Percentiles rank a stretch among this genome's conserved stretches.
Evolutionary conservation across 2,797 vertebrate species (phyloP).

Genomic region (Percopsis omiscomaycus): DNA sequence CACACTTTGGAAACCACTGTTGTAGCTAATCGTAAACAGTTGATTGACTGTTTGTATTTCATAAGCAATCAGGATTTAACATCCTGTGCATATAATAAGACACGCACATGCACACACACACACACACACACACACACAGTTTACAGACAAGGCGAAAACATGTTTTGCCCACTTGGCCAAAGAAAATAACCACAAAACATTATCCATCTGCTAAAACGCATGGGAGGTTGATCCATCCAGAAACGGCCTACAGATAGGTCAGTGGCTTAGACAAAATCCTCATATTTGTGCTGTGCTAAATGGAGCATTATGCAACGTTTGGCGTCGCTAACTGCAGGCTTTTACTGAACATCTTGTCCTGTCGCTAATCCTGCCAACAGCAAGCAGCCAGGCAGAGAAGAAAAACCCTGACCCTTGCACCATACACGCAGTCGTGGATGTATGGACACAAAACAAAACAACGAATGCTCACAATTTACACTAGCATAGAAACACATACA

Average conservation of each 20-base stretch:
- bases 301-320: slow-evolving; percentile 74
- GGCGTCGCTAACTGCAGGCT: slow-evolving; percentile 64
- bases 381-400: slow-evolving; percentile 66
- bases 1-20: too few species aligned
- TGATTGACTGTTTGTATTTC: too few species aligned
- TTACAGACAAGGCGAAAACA: slow-evolving; percentile 45
- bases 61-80: too few species aligned
- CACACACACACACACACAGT: slow-evolving; percentile 14
- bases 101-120: neutral
- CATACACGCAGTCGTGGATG: slow-evolving; percentile 33
- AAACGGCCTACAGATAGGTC: slow-evolving; percentile 67
- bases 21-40: too few species aligned
- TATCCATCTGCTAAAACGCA: slow-evolving; percentile 70
- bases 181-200: slow-evolving; percentile 60
- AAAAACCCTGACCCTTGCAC: slow-evolving; percentile 67
- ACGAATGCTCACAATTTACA: neutral
- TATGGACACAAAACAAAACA: slow-evolving; percentile 7
- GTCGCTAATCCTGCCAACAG: slow-evolving; percentile 75
- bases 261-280: slow-evolving; percentile 70
- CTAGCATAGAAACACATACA: slow-evolving; percentile 14
- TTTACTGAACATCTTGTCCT: slow-evolving; percentile 78
- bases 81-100: too few species aligned
- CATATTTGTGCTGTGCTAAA: slow-evolving; percentile 74
- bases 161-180: slow-evolving; percentile 59
- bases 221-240: slow-evolving; percentile 62